Evolutionary conservation across 1,140 invertebrate species (phyloP), one percentile per base, ranked within the genome.

Genomic region (Adelges cooleyi): DNA sequence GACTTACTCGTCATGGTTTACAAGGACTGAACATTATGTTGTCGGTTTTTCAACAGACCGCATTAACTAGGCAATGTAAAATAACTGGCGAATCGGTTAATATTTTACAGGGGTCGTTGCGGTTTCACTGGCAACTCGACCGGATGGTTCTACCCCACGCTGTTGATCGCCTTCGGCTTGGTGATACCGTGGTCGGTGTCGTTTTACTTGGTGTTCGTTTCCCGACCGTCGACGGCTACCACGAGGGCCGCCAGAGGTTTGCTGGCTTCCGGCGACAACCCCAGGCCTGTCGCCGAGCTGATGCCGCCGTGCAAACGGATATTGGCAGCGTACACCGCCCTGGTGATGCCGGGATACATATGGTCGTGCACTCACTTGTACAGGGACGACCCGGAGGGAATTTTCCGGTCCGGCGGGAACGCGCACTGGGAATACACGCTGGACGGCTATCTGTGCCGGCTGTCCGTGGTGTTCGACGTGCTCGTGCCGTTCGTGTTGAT

Each of bases 141-240:
- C 15, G 42, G 40, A 33, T 62, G 56, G 56, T 48, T 48, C 22
- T 62, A 62, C 4, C 56, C 56, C 9, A 11, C 25, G 18, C 18
- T 48, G 33, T 48, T 62, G 56, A 48, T 48, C 10, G 17, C 27
- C 17, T 62, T 62, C 25, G 33, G 56, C 20, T 46, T 62, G 18
- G 22, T 48, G 42, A 48, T 62, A 48, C 56, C 56, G 4, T 62
- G 56, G 56, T 62, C 56, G 2, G 33, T 62, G 22, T 62, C 56
- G 10, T 48, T 62, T 20, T 62, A 48, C 38, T 62, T 48, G 15
- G 17, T 62, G 5, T 48, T 62, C 20, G 23, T 48, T 27, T 46
- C 56, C 1, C 40, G 56, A 1, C 5, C 42, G 3, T 33, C 56
- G 13, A 3, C 40, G 40, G 40, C 40, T 4, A 44, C n/a, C 6